Evolutionary conservation across 2,888 invertebrate genomes (phyloP), one percentile per base, ranked within the genome.

Genomic region (Dolichomitus sp.): DNA sequence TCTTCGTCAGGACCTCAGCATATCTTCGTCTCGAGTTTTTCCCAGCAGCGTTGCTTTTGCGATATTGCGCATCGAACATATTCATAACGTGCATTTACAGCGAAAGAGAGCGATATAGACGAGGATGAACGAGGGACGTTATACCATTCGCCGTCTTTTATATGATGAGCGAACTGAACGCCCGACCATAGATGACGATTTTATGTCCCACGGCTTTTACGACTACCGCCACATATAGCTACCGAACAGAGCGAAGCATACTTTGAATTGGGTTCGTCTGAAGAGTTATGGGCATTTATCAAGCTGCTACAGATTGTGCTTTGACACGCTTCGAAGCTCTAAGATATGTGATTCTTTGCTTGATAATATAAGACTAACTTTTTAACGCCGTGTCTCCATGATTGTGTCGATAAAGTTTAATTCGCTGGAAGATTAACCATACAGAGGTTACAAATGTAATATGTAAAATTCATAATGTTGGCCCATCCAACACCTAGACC

Each of bases 61-160:
- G 81, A 86, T 85, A 89, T 90, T 86, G 88, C 88, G 89, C 89
- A 92, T 91, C 90, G 89, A 92, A 91, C 90, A 88, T 91, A 90
- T 91, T 92, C 90, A 90, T 92, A 91, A 91, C 89, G 88, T 83
- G 89, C 87, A 86, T 90, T 90, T 89, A 90, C 84, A 75, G 84
- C 87, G 87, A 87, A 27, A 73, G 50, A 50, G 40, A 61, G 68
- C n/a, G 40, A 70, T 14, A 50, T 11, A 40, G 75, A 40, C 33
- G 54, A 27, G 30, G 63, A 69, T 12, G 69, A 54, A 69, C n/a
- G 42, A 19, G 54, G 63, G 70, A 77, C 54, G 74, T 65, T 79
- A 50, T 33, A 63, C 33, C 72, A 79, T 79, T 79, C 76, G 48
- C 61, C 57, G 88, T 88, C 88, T 89, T 90, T 91, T 89, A 89